Percentiles rank a stretch among this genome's conserved stretches.
Conservation (phyloP, 2,113 vertebrate species). For the Microcebus tavaratra region DNA sequence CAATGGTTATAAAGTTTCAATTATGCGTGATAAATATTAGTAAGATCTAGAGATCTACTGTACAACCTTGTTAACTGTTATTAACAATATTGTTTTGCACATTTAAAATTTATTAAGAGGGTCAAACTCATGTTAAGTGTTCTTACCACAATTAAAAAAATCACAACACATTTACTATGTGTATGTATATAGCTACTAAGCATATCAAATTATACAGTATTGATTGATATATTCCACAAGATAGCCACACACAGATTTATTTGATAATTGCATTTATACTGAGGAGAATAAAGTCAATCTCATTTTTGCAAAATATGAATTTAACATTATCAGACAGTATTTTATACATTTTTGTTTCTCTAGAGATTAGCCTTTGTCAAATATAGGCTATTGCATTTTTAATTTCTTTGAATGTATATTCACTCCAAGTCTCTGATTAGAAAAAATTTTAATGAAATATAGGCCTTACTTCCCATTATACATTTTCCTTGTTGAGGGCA, state of each 20-base stretch:
- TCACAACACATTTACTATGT: constrained; percentile 37
- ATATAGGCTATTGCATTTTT: neutral
- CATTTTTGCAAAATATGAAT: constrained; percentile 32
- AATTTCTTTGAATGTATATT: constrained; percentile 10
- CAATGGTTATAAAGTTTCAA: neutral
- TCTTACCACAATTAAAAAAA: neutral
- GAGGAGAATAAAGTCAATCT: constrained; percentile 66
- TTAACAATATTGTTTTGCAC: neutral
- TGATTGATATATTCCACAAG: constrained; percentile 9
- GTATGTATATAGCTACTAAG: constrained; percentile 61
- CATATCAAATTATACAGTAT: constrained; percentile 65
- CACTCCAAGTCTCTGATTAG: neutral
- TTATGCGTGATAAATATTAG: neutral
- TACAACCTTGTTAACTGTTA: neutral
- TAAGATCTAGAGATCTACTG: neutral
- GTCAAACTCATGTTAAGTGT: neutral
- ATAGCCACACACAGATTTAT: constrained; percentile 35
- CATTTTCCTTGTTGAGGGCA: neutral
- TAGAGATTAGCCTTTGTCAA: constrained; percentile 17
- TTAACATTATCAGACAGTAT: neutral
- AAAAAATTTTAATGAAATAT: neutral
- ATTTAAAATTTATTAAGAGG: neutral
- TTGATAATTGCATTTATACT: constrained; percentile 69
- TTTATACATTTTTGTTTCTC: constrained; percentile 57
- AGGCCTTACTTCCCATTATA: neutral